Conservation (phyloP, 2,888 invertebrate genomes). For the Neoitamus cyanurus region DNA sequence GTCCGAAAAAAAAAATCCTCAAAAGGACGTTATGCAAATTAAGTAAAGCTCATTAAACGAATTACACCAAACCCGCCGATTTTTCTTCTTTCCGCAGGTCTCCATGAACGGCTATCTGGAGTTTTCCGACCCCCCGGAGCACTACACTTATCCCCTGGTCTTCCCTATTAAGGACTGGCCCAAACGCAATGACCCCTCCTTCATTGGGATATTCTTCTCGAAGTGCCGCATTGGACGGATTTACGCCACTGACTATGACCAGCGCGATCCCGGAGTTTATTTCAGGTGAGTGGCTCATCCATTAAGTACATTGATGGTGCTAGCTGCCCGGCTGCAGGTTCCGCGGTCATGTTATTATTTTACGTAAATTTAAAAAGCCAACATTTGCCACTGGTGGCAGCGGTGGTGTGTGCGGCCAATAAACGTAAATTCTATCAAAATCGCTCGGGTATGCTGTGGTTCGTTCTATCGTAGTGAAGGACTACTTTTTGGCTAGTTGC, state of each 20-base stretch:
- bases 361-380: not conserved
- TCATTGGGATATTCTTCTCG: constrained; percentile 94
- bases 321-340: not conserved
- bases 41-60: constrained; percentile 5
- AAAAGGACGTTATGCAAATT: constrained; percentile 6
- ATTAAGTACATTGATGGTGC: not conserved
- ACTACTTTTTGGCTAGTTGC: not conserved
- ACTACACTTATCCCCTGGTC: constrained; percentile 84
- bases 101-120: constrained; percentile 86
- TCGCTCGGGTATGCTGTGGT: not conserved
- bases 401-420: not conserved
- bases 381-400: not conserved
- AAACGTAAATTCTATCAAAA: not conserved
- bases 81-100: constrained; percentile 67
- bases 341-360: not conserved
- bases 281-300: constrained; percentile 70
- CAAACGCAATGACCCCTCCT: constrained; percentile 85
- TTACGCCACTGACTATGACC: constrained; percentile 79
- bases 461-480: not conserved
- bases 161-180: constrained; percentile 92
- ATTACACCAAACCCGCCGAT: not conserved
- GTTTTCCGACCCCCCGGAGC: constrained; percentile 90
- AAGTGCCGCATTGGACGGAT: constrained; percentile 84
- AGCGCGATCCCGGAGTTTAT: constrained; percentile 83
- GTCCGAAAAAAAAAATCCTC: not conserved